Conservation (phyloP, 2,797 vertebrate species). For the Natrix natrix region DNA sequence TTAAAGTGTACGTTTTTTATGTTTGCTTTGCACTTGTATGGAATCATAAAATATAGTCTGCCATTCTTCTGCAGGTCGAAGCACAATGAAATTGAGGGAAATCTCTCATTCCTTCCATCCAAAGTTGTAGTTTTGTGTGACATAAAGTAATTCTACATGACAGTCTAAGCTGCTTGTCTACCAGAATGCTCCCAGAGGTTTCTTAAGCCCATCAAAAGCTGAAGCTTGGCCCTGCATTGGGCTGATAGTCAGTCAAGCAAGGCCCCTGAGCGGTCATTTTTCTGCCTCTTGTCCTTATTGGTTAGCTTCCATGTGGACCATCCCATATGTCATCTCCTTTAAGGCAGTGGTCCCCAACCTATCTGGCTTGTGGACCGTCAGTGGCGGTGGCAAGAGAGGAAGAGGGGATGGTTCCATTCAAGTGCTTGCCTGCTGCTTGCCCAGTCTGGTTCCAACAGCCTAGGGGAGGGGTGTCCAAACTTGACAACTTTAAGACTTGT, state of each 20-base stretch:
- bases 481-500: no score
- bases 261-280: background rate
- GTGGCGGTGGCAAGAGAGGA: background rate
- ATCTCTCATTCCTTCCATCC: background rate
- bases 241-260: background rate
- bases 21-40: background rate
- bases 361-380: background rate
- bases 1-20: background rate
- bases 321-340: background rate
- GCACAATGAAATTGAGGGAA: background rate
- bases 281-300: background rate
- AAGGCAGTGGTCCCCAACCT: background rate
- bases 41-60: background rate
- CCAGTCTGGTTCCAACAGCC: background rate
- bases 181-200: background rate
- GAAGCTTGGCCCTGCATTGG: background rate
- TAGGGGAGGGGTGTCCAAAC: no score
- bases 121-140: background rate
- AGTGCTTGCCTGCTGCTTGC: background rate
- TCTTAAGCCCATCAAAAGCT: background rate
- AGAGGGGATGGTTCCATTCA: background rate
- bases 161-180: background rate
- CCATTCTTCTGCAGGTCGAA: background rate
- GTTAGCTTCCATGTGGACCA: background rate
- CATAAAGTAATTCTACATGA: background rate